Percentiles rank a stretch among this genome's conserved stretches.
phyloP scores from a whole-genome alignment of 2,113 vertebrate genomes.

The Malurus elegans region DNA sequence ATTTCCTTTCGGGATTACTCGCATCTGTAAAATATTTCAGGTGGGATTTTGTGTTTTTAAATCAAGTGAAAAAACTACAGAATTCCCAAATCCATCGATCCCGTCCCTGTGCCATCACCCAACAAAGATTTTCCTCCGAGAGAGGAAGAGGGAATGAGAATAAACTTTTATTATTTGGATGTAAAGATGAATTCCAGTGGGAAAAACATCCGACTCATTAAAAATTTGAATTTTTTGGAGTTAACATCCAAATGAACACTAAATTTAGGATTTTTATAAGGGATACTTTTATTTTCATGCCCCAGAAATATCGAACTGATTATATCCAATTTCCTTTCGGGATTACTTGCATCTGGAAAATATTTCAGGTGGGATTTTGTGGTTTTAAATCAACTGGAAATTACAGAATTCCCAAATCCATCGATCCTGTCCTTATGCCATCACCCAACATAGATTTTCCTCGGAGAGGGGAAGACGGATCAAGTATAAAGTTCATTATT shows the following conservation, averaged over 20 bases:
- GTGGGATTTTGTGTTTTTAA: not conserved
- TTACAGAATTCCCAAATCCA: not conserved
- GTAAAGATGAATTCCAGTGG: not conserved
- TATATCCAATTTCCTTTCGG: fast-evolving
- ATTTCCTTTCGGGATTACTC: not conserved
- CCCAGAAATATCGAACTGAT: not conserved
- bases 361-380: not conserved
- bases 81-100: not conserved
- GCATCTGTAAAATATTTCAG: not conserved
- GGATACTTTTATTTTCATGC: not conserved
- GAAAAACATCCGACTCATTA: not conserved
- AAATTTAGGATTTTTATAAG: not conserved
- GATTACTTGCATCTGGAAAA: not conserved
- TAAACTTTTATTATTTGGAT: not conserved
- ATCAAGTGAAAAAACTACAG: not conserved
- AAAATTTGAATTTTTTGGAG: not conserved
- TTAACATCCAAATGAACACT: not conserved
- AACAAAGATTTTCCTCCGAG: fast-evolving
- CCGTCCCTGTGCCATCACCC: fast-evolving
- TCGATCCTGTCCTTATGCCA: fast-evolving
- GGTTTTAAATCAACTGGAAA: not conserved
- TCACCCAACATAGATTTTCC: fast-evolving
- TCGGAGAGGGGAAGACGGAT: fast-evolving
- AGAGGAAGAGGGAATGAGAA: fast-evolving
- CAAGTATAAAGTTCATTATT: not conserved